Base-by-base conservation (phyloP, 2,888 invertebrate species). In the Ganaspis brasiliensis region DNA sequence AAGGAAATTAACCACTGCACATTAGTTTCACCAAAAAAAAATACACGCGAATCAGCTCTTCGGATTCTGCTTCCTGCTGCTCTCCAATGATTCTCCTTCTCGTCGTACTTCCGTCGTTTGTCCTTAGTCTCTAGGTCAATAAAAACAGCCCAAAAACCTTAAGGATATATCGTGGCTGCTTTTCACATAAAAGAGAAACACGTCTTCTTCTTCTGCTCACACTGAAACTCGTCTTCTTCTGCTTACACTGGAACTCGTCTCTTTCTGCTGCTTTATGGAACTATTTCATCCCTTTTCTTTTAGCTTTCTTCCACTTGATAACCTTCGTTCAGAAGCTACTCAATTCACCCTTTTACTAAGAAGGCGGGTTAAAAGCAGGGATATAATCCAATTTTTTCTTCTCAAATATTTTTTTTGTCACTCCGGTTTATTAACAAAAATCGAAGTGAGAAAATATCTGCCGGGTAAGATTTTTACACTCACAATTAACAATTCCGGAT, bases 71-170 rank as follows among this genome's bases (percentile, higher is more conserved):
- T 55, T 19, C 55, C 10, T 52, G 2, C 8, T 8, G 16, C 8
- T 21, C 9, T 8, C 19, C 10, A 9, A n/a, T 19, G 16, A 55
- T 8, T 9, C 16, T 14, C 14, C 49, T 52, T 16, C 52, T 19
- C 5, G 9, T 31, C 6, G 3, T 31, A 31, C 3, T 31, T 31
- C 55, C n/a, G 52, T 1, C 2, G 16, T 16, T 2, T 2, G 19
- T 1, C 55, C 55, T 12, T 1, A 52, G 2, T 1, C 52, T 55
- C 55, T 6, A 55, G 55, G 55, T 21, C 21, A n/a, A n/a, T 55
- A 55, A 55, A 55, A 55, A 55, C 55, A 19, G 55, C 55, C 55
- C 55, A 55, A 55, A 55, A 55, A 55, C 55, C 55, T 55, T 55
- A 19, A 55, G 55, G 21, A 55, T 6, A 9, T 21, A 55, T 55